Evolutionary conservation across 2,797 vertebrate genomes (phyloP), one percentile per base, ranked within the genome.

Genomic region (Arnoldichthys spilopterus): DNA sequence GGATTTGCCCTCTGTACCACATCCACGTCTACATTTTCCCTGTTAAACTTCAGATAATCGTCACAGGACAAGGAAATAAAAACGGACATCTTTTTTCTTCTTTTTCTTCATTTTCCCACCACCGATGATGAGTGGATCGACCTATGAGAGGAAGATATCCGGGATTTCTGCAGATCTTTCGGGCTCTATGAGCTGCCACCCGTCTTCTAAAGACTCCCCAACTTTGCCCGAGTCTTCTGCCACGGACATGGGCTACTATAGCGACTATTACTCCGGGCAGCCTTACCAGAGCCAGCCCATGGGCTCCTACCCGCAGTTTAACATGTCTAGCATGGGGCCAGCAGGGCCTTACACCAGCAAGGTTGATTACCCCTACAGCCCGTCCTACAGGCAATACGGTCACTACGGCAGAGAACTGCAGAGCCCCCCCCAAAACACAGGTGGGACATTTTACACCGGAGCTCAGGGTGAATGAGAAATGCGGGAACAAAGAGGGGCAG

Each of bases 241-340:
- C 87, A 98, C 97, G 51, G 97, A 99, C 79, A 93, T 98, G 95
- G 97, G 97, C 88, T 99, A 97, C 92, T 99, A 98, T 92, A 98
- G 94, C 84, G 91, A 94, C 74, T 99, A 95, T 77, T 99, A 96
- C 80, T 93, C 96, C 58, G 90, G 91, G 32, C 95, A 96, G 75
- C 80, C 93, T 32, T 97, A 97, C 82, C 96, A 79, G 22, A 66
- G n/a, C 32, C 54, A 96, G 86, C 93, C 94, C 37, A 93, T 98
- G 89, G 95, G 94, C 86, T 93, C 95, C 47, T 97, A 97, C 74
- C 94, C 94, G 3, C 98, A 98, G 88, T 98, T 98, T 86, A 97
- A 96, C 76, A 91, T 99, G 90, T 96, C 95, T 79, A 96, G 95
- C 77, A 94, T 98, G 84, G 94, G 94, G 3, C 84, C 94, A 2